These are phyloP conservation scores for Phoxinus phoxinus DNA, from an alignment of 2,113 vertebrate genomes.

Conservation along the genomic window DNA sequence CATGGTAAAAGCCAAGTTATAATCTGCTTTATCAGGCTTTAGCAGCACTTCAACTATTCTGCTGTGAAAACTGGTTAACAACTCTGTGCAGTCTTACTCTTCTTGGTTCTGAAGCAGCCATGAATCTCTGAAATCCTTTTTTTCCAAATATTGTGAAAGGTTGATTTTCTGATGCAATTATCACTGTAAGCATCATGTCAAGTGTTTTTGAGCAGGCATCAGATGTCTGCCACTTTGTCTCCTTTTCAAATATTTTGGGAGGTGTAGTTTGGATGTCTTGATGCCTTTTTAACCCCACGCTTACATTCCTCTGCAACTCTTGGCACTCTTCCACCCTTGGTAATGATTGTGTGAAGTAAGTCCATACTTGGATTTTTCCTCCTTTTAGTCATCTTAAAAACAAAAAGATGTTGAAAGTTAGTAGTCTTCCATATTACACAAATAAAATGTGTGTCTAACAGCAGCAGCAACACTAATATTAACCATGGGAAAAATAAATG, in stretches of 20 bases:
- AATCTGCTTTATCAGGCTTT: too few relatives aligned
- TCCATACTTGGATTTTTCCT: not conserved
- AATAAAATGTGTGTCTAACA: too few relatives aligned
- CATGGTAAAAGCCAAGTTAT: too few relatives aligned
- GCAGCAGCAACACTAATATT: too few relatives aligned
- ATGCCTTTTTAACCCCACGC: not conserved
- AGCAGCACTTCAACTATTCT: conserved; percentile 1
- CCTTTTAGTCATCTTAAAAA: not conserved
- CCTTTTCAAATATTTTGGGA: not conserved
- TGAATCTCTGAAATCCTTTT: conserved; percentile 26
- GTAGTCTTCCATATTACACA: too few relatives aligned
- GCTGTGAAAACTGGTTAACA: not conserved
- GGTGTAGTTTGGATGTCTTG: not conserved
- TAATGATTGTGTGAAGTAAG: not conserved
- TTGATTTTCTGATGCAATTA: conserved; percentile 18
- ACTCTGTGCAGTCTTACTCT: conserved; percentile 15
- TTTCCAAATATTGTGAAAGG: conserved; percentile 7
- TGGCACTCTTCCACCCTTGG: not conserved
- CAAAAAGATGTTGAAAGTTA: not conserved
- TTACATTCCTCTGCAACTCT: not conserved
- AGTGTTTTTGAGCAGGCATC: not conserved
- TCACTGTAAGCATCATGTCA: conserved; percentile 9
- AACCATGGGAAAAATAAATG: too few relatives aligned
- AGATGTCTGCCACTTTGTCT: not conserved
- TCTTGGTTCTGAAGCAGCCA: conserved; percentile 20